Evolutionary conservation across 2,888 invertebrate genomes (phyloP).

Genomic region (Caradrina clavipalpis): DNA sequence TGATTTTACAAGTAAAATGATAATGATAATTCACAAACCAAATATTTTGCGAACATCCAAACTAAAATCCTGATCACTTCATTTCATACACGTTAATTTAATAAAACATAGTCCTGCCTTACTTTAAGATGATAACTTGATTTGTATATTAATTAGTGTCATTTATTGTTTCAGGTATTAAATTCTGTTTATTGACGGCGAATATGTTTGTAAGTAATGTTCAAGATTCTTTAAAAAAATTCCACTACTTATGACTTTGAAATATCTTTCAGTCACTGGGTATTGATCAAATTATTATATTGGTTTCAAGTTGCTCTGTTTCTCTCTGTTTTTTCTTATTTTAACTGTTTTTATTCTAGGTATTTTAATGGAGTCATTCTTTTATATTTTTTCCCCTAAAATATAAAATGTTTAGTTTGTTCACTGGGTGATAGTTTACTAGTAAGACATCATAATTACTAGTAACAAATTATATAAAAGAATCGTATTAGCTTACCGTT

Average conservation of each 20-base stretch:
- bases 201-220: slow-evolving; percentile 50
- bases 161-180: slow-evolving; percentile 69
- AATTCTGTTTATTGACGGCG: slow-evolving; percentile 42
- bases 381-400: neutral
- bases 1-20: slow-evolving; percentile 67
- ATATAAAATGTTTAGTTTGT: neutral
- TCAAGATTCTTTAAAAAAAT: neutral
- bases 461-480: no score
- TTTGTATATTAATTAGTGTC: slow-evolving; percentile 31
- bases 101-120: slow-evolving; percentile 14
- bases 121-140: slow-evolving; percentile 42
- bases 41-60: slow-evolving; percentile 72
- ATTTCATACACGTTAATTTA: slow-evolving; percentile 63
- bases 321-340: neutral
- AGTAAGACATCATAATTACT: neutral
- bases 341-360: no score
- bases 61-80: slow-evolving; percentile 74
- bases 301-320: neutral
- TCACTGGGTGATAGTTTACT: neutral
- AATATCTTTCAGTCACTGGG: neutral
- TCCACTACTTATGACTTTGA: neutral
- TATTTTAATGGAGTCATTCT: no score
- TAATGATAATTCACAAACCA: slow-evolving; percentile 75
- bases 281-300: neutral
- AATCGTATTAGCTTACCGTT: no score